Conservation (phyloP, 2,797 vertebrate genomes). For the Ctenosaura bakeri region DNA sequence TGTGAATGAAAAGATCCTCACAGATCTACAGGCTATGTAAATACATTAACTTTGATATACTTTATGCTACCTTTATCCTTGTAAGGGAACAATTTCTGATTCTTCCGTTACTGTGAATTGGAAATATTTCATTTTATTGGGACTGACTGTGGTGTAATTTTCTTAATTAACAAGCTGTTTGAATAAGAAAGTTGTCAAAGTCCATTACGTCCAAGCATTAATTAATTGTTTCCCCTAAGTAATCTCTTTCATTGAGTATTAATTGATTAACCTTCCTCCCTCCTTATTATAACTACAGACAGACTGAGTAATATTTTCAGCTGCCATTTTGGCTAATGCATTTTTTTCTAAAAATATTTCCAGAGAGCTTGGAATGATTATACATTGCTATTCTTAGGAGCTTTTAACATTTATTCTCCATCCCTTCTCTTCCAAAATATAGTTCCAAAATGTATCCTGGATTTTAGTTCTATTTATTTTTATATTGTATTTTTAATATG, state of each 20-base stretch:
- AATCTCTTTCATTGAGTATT: slow-evolving; percentile 78
- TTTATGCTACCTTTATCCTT: background rate
- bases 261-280: slow-evolving; percentile 71
- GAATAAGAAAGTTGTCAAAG: slow-evolving; percentile 75
- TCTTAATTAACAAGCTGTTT: slow-evolving; percentile 73
- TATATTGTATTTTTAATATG: background rate
- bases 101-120: slow-evolving; percentile 32
- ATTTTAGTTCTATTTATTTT: slow-evolving; percentile 16
- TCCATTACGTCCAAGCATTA: slow-evolving; percentile 77
- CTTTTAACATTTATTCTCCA: slow-evolving; percentile 68
- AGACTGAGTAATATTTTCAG: slow-evolving; percentile 70
- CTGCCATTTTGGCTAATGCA: slow-evolving; percentile 23
- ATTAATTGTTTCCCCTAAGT: slow-evolving; percentile 76
- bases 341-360: slow-evolving; percentile 66
- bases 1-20: no score
- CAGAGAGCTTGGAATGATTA: slow-evolving; percentile 57
- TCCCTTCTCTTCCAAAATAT: slow-evolving; percentile 51
- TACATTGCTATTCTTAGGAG: slow-evolving; percentile 60
- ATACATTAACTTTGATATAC: background rate
- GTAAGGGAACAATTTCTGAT: background rate
- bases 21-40: background rate
- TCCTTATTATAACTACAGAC: slow-evolving; percentile 70
- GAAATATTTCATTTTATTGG: slow-evolving; percentile 53
- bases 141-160: slow-evolving; percentile 62
- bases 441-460: slow-evolving; percentile 37